These are phyloP conservation scores for Hylaeus anthracinus DNA, from an alignment of 1,140 invertebrate genomes.

Conservation along the genomic window DNA sequence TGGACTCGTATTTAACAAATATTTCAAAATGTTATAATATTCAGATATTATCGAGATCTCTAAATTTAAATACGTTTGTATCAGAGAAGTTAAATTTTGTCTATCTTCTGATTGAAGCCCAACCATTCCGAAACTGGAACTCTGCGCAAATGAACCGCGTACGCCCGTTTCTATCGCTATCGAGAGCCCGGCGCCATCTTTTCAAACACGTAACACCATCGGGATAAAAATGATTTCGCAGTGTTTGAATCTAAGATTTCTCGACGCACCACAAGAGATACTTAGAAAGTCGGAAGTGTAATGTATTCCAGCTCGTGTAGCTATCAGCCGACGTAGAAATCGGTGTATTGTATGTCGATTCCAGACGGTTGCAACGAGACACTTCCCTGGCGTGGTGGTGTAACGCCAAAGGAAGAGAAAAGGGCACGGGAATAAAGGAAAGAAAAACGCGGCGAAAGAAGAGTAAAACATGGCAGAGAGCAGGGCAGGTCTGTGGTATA, in stretches of 20 bases:
- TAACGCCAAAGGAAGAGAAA: constrained; percentile 3
- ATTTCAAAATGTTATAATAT: too few relatives aligned
- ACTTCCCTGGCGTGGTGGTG: constrained; percentile 5
- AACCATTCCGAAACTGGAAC: too few relatives aligned
- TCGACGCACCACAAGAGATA: constrained; percentile 39
- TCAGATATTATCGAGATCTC: too few relatives aligned
- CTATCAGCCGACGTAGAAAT: constrained; percentile 33
- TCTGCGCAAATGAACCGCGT: too few relatives aligned
- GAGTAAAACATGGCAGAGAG: constrained; percentile 17
- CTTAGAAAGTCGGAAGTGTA: constrained; percentile 53
- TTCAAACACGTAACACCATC: neutral
- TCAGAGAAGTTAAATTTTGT: too few relatives aligned
- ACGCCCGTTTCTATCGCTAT: neutral
- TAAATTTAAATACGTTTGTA: too few relatives aligned
- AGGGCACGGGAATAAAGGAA: neutral
- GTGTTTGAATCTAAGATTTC: constrained; percentile 32
- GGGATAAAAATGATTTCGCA: constrained; percentile 23
- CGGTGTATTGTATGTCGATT: constrained; percentile 51
- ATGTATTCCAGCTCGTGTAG: constrained; percentile 39
- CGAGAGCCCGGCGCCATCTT: neutral
- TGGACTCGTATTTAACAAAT: too few relatives aligned
- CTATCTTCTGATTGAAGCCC: too few relatives aligned
- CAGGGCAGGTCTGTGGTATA: constrained; percentile 23
- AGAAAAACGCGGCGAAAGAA: constrained; percentile 3
- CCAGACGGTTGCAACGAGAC: constrained; percentile 46